Conservation (phyloP, 2,888 invertebrate species). For the Rhodophaea formosa region DNA sequence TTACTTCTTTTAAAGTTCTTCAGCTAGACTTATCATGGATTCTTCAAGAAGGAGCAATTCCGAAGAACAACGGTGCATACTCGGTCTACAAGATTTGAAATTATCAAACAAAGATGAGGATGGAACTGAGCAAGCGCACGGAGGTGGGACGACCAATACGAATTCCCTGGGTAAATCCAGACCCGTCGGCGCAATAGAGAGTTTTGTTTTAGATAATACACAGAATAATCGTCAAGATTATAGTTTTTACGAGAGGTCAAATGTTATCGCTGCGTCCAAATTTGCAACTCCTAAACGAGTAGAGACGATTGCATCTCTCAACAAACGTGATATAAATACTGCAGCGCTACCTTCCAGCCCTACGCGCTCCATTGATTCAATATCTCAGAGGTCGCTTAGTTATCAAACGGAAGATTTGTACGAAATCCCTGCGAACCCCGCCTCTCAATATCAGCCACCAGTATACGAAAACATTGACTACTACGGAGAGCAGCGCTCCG, state of each 20-base stretch:
- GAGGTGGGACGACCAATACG: conserved; percentile 60
- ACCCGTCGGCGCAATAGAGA: conserved; percentile 84
- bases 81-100: conserved; percentile 78
- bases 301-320: conserved; percentile 81
- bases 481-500: conserved; percentile 82
- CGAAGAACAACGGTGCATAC: conserved; percentile 72
- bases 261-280: conserved; percentile 88
- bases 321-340: conserved; percentile 67
- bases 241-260: conserved; percentile 84
- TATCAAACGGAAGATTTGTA: conserved; percentile 73
- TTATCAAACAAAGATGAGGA: conserved; percentile 74
- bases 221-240: conserved; percentile 71
- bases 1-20: neutral
- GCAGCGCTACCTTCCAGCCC: conserved; percentile 76
- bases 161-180: conserved; percentile 72
- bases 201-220: conserved; percentile 82
- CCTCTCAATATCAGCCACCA: conserved; percentile 62
- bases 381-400: conserved; percentile 81
- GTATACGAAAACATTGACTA: conserved; percentile 93
- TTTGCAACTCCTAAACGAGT: conserved; percentile 89
- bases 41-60: conserved; percentile 65
- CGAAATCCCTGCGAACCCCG: conserved; percentile 69
- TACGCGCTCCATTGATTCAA: conserved; percentile 81
- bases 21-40: conserved; percentile 50
- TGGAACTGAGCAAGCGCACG: conserved; percentile 77